phyloP scores from a whole-genome alignment of 2,113 vertebrate genomes.

The Nothoprocta pentlandii region DNA sequence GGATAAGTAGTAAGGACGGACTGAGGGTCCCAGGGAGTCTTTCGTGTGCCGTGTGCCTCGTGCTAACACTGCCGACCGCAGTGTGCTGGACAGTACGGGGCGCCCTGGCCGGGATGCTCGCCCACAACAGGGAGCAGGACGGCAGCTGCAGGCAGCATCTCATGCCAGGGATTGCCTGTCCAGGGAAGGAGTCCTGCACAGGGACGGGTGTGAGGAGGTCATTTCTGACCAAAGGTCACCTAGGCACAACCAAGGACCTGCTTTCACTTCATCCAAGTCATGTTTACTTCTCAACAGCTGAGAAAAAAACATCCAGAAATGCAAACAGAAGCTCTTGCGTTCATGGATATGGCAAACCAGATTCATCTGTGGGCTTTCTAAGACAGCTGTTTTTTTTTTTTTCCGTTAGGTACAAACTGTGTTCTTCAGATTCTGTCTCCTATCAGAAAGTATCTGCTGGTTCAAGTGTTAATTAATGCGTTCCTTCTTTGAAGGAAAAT shows the following conservation, averaged over 20 bases:
- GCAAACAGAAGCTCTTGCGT: background rate
- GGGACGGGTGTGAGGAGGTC: background rate
- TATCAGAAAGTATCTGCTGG: conserved; percentile 43
- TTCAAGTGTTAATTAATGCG: conserved; percentile 9
- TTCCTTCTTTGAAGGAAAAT: conserved; percentile 34
- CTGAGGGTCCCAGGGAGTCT: too few relatives aligned
- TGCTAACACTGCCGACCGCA: too few relatives aligned
- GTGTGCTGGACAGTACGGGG: too few relatives aligned
- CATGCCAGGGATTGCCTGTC: too few relatives aligned
- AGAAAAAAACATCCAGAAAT: background rate
- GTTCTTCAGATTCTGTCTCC: background rate
- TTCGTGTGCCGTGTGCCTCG: too few relatives aligned
- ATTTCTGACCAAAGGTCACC: background rate
- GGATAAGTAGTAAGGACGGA: too few relatives aligned
- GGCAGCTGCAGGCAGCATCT: too few relatives aligned
- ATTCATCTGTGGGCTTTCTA: conserved; percentile 10
- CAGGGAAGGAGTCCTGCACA: background rate
- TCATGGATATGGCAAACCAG: background rate
- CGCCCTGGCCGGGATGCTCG: too few relatives aligned
- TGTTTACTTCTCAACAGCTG: background rate
- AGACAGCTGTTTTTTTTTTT: conserved; percentile 23
- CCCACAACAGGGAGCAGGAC: too few relatives aligned
- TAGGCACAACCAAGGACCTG: rapidly evolving
- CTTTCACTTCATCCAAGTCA: rapidly evolving
- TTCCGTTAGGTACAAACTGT: background rate